Percentiles rank a stretch among this genome's conserved stretches.
Conservation (phyloP, 2,797 vertebrate species). For the Helarctos malayanus region DNA sequence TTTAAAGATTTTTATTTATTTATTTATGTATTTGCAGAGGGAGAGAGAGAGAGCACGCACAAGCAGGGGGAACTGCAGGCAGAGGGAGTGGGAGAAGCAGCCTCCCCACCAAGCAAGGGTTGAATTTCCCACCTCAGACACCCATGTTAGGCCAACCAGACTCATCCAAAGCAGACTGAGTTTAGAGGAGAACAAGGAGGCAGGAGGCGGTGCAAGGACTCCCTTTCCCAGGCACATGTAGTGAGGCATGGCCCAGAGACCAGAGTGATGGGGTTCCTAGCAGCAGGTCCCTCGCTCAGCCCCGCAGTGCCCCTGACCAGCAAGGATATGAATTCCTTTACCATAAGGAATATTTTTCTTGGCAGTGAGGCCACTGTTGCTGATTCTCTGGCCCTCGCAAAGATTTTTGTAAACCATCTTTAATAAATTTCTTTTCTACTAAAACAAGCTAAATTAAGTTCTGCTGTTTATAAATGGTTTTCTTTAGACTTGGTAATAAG, state of each 20-base stretch:
- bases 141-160: neutral
- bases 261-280: neutral
- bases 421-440: neutral
- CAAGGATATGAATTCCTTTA: neutral
- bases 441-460: conserved; percentile 18
- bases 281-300: neutral
- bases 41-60: neutral
- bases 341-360: neutral
- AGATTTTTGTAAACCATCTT: neutral
- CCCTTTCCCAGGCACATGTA: neutral
- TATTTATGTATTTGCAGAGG: too few species aligned
- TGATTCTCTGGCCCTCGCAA: neutral
- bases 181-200: neutral
- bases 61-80: neutral
- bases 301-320: neutral
- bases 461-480: neutral
- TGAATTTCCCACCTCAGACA: neutral
- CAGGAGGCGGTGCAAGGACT: neutral
- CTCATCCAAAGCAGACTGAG: neutral
- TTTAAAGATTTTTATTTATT: neutral
- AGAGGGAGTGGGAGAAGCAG: neutral
- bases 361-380: neutral
- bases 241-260: neutral
- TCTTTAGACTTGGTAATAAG: neutral
- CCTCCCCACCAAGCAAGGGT: neutral